Evolutionary conservation across 2,888 invertebrate genomes (phyloP), one percentile per base, ranked within the genome.

Genomic region (Philereme transversata): DNA sequence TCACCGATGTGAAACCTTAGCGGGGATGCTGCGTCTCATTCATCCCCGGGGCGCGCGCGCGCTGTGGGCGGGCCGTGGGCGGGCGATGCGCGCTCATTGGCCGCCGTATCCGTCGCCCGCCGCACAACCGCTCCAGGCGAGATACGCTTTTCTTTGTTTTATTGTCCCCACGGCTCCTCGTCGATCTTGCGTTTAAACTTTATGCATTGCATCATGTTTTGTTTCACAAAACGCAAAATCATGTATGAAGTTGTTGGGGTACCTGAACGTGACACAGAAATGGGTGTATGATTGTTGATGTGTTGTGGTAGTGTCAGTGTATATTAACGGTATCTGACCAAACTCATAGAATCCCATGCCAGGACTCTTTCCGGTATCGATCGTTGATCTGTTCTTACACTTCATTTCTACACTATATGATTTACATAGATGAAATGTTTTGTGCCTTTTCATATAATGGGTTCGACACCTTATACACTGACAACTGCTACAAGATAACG

Each of bases 141-240:
- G 81, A 82, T 84, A 82, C 79, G 87, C 77, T 88, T 86, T 86
- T 90, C 90, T 91, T 92, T 90, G 91, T 91, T 91, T 92, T 91
- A 91, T 91, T 91, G 90, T 91, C 90, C 88, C 88, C 89, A 87
- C 84, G 88, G 88, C 87, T 87, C 82, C 88, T 87, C 87, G 91
- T 84, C 87, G 91, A 87, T 91, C 88, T 90, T 89, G 90, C 90
- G 90, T 87, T 88, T 87, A 88, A 90, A 91, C 87, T 90, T 92
- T 90, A 91, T 91, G 88, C 90, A 90, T 91, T 90, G 89, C 87
- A 88, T 89, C 83, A 87, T 88, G 89, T 90, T 90, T 91, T 91
- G 87, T 88, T 89, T 88, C 84, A 86, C 85, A 88, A 88, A 90
- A 89, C 84, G 81, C 82, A 82, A 85, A 87, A 87, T 87, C 87